These are phyloP conservation scores for Merops nubicus DNA, from an alignment of 2,113 vertebrate genomes.

Conservation along the genomic window DNA sequence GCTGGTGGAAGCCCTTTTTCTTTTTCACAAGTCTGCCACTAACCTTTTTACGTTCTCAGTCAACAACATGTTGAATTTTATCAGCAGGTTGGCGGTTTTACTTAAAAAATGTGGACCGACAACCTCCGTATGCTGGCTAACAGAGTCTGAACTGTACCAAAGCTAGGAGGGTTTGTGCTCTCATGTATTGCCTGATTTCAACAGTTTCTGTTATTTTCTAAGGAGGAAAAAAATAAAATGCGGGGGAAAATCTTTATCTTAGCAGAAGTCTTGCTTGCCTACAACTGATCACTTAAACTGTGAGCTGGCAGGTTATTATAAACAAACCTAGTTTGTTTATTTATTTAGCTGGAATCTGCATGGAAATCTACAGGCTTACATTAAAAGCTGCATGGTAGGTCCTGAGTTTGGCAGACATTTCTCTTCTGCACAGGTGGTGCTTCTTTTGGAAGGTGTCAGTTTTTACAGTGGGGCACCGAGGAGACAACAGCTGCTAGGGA, in stretches of 20 bases:
- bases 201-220: background rate
- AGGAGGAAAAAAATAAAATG: background rate
- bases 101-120: background rate
- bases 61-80: background rate
- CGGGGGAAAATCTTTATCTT: background rate
- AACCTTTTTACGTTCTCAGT: background rate
- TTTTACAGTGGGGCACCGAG: background rate
- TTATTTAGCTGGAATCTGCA: background rate
- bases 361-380: background rate
- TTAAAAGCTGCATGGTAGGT: background rate
- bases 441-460: background rate
- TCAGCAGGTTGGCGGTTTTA: background rate
- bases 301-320: background rate
- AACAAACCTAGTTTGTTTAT: background rate
- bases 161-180: background rate
- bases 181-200: background rate
- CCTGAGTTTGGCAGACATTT: background rate
- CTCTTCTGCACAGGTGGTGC: background rate
- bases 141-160: background rate
- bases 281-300: background rate
- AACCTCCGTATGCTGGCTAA: background rate
- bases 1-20: constrained; percentile 4
- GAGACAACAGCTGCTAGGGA: background rate
- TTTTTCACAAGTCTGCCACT: background rate
- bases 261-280: background rate